Percentiles rank a stretch among this genome's conserved stretches.
These are phyloP conservation scores for Chrysolina oricalcia DNA, from an alignment of 2,888 invertebrate genomes.

Conservation along the genomic window DNA sequence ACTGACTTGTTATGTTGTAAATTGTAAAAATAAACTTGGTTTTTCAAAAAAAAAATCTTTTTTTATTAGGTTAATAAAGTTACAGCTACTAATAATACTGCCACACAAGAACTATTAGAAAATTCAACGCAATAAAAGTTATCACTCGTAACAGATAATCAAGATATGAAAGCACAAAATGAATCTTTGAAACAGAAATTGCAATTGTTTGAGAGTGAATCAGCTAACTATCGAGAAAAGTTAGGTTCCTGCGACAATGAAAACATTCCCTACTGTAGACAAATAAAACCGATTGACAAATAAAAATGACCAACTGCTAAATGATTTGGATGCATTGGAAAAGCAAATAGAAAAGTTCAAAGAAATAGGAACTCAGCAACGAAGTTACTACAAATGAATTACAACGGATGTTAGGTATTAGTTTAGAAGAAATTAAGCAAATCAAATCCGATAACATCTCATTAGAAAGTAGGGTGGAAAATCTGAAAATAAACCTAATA, in stretches of 20 bases:
- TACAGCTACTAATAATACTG: slow-evolving; percentile 71
- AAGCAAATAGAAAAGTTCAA: slow-evolving; percentile 76
- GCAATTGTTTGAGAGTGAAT: slow-evolving; percentile 63
- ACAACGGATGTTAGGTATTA: slow-evolving; percentile 63
- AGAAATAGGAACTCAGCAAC: slow-evolving; percentile 73
- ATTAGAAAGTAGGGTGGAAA: slow-evolving; percentile 53
- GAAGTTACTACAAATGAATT: slow-evolving; percentile 57
- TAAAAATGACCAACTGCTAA: slow-evolving; percentile 80
- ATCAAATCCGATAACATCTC: slow-evolving; percentile 58
- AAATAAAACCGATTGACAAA: slow-evolving; percentile 76
- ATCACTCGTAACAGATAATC: slow-evolving; percentile 75
- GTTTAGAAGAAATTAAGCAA: slow-evolving; percentile 64
- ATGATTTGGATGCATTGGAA: slow-evolving; percentile 78
- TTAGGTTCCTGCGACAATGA: slow-evolving; percentile 76
- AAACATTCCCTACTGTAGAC: slow-evolving; percentile 78
- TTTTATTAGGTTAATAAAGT: slow-evolving; percentile 62
- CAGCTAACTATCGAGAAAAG: slow-evolving; percentile 66
- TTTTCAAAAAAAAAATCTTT: no score
- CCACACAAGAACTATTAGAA: slow-evolving; percentile 80
- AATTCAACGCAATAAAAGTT: slow-evolving; percentile 81
- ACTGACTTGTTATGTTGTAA: no score
- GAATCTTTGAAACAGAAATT: slow-evolving; percentile 55
- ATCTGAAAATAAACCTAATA: slow-evolving; percentile 47
- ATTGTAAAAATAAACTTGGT: no score
- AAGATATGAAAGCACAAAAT: slow-evolving; percentile 68